Conservation (phyloP, 2,888 invertebrate species). For the Anorthoa munda region DNA sequence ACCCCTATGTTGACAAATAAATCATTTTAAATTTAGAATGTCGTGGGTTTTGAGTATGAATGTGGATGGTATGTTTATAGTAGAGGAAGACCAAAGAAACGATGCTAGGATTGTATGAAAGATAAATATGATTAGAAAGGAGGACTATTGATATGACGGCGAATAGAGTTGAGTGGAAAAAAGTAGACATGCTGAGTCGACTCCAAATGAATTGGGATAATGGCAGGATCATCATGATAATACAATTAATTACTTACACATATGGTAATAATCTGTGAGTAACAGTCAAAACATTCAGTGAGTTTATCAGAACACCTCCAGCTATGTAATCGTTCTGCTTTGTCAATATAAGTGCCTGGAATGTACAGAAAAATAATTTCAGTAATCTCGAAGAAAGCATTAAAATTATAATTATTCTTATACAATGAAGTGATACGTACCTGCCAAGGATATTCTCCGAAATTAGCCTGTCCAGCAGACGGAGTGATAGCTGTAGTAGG, state of each 20-base stretch:
- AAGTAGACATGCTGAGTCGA: background rate
- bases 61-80: no score
- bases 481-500: constrained; percentile 79
- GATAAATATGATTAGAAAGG: background rate
- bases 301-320: constrained; percentile 93
- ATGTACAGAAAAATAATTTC: constrained; percentile 44
- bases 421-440: constrained; percentile 73
- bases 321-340: constrained; percentile 92
- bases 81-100: background rate
- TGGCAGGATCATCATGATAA: background rate
- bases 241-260: constrained; percentile 85
- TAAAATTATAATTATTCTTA: background rate
- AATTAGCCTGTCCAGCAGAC: constrained; percentile 91
- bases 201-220: background rate
- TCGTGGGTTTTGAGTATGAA: no score
- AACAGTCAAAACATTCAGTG: constrained; percentile 93
- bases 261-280: constrained; percentile 93
- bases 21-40: no score
- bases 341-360: constrained; percentile 90
- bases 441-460: constrained; percentile 94
- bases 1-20: no score
- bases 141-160: background rate
- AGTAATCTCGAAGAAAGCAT: constrained; percentile 2
- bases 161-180: background rate
- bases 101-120: background rate